These are phyloP conservation scores for Prochilodus magdalenae DNA, from an alignment of 2,113 vertebrate genomes.

Conservation along the genomic window DNA sequence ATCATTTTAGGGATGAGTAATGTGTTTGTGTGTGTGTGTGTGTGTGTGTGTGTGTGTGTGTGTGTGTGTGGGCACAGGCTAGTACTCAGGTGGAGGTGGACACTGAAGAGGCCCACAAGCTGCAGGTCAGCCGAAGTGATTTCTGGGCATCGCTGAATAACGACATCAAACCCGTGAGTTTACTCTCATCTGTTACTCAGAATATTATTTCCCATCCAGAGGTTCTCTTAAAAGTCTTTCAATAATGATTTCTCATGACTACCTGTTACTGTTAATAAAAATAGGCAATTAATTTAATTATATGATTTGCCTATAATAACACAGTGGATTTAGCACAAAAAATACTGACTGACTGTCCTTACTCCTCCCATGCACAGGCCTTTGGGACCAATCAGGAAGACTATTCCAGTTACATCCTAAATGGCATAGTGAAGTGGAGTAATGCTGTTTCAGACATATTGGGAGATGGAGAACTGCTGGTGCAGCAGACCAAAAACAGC, in stretches of 20 bases:
- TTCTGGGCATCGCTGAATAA: slow-evolving; percentile 92
- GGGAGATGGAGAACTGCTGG: slow-evolving; percentile 91
- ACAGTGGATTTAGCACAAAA: neutral
- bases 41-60: slow-evolving; percentile 45
- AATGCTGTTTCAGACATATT: slow-evolving; percentile 88
- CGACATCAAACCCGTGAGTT: slow-evolving; percentile 95
- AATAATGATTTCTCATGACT: neutral
- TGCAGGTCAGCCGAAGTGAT: slow-evolving; percentile 87
- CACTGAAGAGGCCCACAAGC: slow-evolving; percentile 90
- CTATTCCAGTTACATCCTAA: slow-evolving; percentile 97
- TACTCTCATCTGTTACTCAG: neutral
- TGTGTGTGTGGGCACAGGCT: slow-evolving; percentile 42
- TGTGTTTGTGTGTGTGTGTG: slow-evolving; percentile 36
- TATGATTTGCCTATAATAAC: too few relatives aligned
- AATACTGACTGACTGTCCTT: neutral
- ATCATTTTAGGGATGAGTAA: slow-evolving; percentile 52
- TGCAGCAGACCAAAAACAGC: slow-evolving; percentile 95
- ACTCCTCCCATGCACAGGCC: slow-evolving; percentile 73
- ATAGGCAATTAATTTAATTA: neutral
- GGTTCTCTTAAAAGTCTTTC: neutral
- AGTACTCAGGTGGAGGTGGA: slow-evolving; percentile 87
- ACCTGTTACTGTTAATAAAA: neutral
- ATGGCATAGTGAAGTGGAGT: slow-evolving; percentile 95
- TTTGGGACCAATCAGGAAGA: slow-evolving; percentile 98
- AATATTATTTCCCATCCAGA: neutral